Evolutionary conservation across 92 coral and sea anemone genomes (phyloP).

Genomic region (Paramuricea clavata): DNA sequence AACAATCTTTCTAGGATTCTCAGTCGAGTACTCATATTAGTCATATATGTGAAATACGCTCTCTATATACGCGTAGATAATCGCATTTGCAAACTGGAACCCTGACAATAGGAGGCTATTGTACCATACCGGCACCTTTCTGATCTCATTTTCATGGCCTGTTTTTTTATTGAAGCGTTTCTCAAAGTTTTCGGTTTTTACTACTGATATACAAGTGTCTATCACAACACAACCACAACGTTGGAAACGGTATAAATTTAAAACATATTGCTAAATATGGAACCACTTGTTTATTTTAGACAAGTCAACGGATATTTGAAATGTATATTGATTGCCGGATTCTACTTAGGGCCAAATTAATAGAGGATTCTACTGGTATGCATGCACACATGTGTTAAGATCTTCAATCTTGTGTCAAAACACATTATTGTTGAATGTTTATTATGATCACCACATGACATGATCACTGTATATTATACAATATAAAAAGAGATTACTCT

Average conservation of each 20-base stretch:
- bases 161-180: background rate
- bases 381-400: too few species aligned
- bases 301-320: too few species aligned
- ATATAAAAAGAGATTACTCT: background rate
- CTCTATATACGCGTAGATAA: background rate
- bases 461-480: too few species aligned
- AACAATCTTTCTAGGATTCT: background rate
- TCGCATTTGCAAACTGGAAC: background rate
- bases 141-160: background rate
- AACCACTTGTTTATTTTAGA: too few species aligned
- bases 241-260: background rate
- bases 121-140: background rate
- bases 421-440: too few species aligned
- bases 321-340: too few species aligned
- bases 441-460: too few species aligned
- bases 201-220: background rate
- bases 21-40: background rate
- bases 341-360: too few species aligned
- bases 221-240: background rate
- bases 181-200: background rate
- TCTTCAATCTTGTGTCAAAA: too few species aligned
- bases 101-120: background rate
- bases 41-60: background rate
- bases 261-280: too few species aligned
- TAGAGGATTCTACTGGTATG: too few species aligned